Conservation (phyloP, 1,140 invertebrate species). For the Brachionus manjavacas region DNA sequence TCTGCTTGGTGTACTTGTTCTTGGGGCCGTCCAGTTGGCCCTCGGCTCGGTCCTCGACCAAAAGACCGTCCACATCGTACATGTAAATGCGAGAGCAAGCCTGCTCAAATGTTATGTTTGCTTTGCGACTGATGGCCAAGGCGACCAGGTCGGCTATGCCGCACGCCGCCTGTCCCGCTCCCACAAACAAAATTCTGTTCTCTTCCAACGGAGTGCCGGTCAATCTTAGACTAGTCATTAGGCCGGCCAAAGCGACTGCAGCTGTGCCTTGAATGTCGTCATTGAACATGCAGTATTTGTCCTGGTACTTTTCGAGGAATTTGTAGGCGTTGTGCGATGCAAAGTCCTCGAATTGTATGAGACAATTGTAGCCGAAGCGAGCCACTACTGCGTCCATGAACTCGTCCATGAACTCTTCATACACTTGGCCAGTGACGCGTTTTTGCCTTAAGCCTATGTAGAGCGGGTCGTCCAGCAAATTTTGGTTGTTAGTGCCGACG, state of each 20-base stretch:
- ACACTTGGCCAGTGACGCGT: slow-evolving; percentile 75
- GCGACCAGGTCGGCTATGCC: slow-evolving; percentile 55
- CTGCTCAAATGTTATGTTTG: slow-evolving; percentile 49
- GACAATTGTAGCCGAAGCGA: slow-evolving; percentile 60
- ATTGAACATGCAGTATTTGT: slow-evolving; percentile 56
- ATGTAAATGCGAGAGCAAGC: slow-evolving; percentile 53
- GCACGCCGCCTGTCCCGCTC: slow-evolving; percentile 58
- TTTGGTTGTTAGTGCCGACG: slow-evolving; percentile 59
- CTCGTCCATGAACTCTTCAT: slow-evolving; percentile 93
- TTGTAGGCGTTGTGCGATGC: slow-evolving; percentile 57
- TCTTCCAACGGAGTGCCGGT: slow-evolving; percentile 51
- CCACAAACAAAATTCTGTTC: slow-evolving; percentile 55
- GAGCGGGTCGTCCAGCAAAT: slow-evolving; percentile 81
- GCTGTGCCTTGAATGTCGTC: slow-evolving; percentile 60
- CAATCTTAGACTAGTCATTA: slow-evolving; percentile 51
- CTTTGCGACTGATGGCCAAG: slow-evolving; percentile 50
- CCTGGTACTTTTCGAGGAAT: slow-evolving; percentile 55
- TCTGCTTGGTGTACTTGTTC: slow-evolving; percentile 49
- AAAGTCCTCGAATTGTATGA: slow-evolving; percentile 59
- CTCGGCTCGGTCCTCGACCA: slow-evolving; percentile 52
- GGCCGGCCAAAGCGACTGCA: slow-evolving; percentile 54
- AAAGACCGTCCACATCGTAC: slow-evolving; percentile 55
- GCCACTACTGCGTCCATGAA: slow-evolving; percentile 91
- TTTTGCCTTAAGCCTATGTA: slow-evolving; percentile 88
- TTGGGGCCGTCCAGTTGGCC: slow-evolving; percentile 54